Percentiles rank a stretch among this genome's conserved stretches.
Conservation (phyloP, 2,113 vertebrate species). For the Chascanopsetta lugubris region DNA sequence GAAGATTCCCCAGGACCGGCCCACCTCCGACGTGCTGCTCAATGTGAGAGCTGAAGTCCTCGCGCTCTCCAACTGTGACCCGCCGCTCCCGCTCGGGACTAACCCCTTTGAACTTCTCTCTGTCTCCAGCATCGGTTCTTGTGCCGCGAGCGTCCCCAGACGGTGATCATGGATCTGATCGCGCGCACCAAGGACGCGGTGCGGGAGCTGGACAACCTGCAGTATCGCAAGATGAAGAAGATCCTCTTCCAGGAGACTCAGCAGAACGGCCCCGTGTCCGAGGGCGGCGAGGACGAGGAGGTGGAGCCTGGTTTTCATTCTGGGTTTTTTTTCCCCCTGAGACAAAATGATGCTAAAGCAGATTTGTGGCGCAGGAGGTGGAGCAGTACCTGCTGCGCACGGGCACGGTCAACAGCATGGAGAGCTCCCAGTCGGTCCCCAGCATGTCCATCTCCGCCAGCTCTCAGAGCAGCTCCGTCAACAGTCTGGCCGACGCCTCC, state of each 20-base stretch:
- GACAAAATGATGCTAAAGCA: neutral
- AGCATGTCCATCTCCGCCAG: slow-evolving; percentile 94
- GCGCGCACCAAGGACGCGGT: slow-evolving; percentile 92
- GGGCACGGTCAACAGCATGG: slow-evolving; percentile 90
- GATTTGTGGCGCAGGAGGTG: slow-evolving; percentile 78
- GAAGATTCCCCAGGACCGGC: slow-evolving; percentile 92
- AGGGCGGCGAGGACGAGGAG: slow-evolving; percentile 91
- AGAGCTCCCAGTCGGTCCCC: slow-evolving; percentile 93
- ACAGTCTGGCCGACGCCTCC: slow-evolving; percentile 89
- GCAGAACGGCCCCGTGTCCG: slow-evolving; percentile 86
- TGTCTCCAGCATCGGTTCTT: slow-evolving; percentile 87
- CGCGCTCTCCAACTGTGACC: too few relatives aligned
- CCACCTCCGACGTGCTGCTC: slow-evolving; percentile 90
- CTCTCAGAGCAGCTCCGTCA: slow-evolving; percentile 92
- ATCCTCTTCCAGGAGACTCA: slow-evolving; percentile 92
- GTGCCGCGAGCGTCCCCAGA: slow-evolving; percentile 87
- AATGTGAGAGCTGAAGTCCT: slow-evolving; percentile 83
- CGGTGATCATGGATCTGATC: slow-evolving; percentile 91
- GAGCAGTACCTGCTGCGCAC: slow-evolving; percentile 87
- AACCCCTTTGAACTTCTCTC: too few relatives aligned
- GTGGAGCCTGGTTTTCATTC: slow-evolving; percentile 42
- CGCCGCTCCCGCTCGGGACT: too few relatives aligned
- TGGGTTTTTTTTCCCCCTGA: too few relatives aligned
- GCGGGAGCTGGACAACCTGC: slow-evolving; percentile 91
- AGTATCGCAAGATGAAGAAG: slow-evolving; percentile 97